phyloP scores from a whole-genome alignment of 2,113 vertebrate genomes.

The Otis tarda region DNA sequence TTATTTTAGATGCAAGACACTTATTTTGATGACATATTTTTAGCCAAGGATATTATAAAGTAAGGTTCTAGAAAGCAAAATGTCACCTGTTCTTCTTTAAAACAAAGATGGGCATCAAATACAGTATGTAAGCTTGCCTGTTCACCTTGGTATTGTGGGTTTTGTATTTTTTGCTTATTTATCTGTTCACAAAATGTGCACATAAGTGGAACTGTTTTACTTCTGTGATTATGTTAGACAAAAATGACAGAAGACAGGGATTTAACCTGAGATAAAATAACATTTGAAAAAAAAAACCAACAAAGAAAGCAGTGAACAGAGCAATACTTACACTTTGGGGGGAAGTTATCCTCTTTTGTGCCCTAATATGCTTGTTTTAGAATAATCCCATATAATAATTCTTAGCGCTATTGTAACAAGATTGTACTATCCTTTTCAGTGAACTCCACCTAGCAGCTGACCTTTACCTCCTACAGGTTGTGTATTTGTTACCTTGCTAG shows the following conservation, averaged over 20 bases:
- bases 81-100: background rate
- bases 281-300: background rate
- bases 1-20: background rate
- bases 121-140: background rate
- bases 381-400: background rate
- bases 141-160: background rate
- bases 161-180: slow-evolving; percentile 26
- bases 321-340: background rate
- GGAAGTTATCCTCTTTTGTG: background rate
- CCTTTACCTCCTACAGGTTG: background rate
- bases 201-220: background rate
- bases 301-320: slow-evolving; percentile 6
- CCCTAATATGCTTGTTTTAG: background rate
- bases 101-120: background rate
- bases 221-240: background rate
- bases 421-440: background rate
- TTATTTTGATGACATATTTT: slow-evolving; percentile 28
- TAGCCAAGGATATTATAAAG: background rate
- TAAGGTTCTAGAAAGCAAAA: background rate
- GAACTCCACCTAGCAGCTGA: background rate
- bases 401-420: background rate
- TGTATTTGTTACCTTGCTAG: background rate
- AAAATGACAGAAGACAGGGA: slow-evolving; percentile 20
- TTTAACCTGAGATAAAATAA: slow-evolving; percentile 25
- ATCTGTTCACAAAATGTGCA: slow-evolving; percentile 2